Base-by-base conservation (phyloP, 2,113 vertebrate genomes). In the Pollimyrus isidori region DNA sequence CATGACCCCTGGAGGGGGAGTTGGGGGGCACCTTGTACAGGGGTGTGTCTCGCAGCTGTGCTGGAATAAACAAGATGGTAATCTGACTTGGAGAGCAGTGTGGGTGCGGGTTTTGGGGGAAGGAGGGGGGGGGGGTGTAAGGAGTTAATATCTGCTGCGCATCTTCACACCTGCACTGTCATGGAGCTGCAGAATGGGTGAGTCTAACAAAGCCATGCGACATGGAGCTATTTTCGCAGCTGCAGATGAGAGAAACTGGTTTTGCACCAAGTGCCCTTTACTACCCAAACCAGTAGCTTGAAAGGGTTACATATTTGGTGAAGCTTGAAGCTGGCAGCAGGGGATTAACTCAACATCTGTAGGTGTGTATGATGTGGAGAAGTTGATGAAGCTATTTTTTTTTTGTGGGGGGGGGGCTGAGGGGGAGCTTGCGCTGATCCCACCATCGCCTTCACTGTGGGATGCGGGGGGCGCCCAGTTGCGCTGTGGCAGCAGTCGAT, bases 121-220 rank as follows among this genome's bases (percentile, higher is more conserved):
- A 52, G 62, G 65, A 0, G 62, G 62, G 46, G 2, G 1, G 21
- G 15, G 35, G 35, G 35, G 35, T 35, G 56, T 4, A 17, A 1
- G 30, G 19, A 3, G 17, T 48, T 53, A 89, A 80, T 52, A 45
- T 46, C 15, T 84, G 76, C 19, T 13, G 23, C 15, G 45, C 58
- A 50, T 86, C 89, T 85, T 58, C 82, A 89, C 52, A 89, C 80
- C 56, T 65, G 80, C 83, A 62, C 42, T 35, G 56, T 45, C 19
- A 69, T 21, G 48, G 56, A 49, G 83, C 30, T 49, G 30, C 23
- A 11, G 30, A 45, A 80, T 30, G 9, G 19, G 6, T 26, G 48
- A 0, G 2, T 80, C 48, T 23, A 30, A 50, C 3, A 7, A 42
- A 15, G 11, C 13, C 7, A 35, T 65, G 19, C 65, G 35, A 15